These are phyloP conservation scores for Chloebia gouldiae DNA, from an alignment of 2,113 vertebrate species.

Conservation along the genomic window DNA sequence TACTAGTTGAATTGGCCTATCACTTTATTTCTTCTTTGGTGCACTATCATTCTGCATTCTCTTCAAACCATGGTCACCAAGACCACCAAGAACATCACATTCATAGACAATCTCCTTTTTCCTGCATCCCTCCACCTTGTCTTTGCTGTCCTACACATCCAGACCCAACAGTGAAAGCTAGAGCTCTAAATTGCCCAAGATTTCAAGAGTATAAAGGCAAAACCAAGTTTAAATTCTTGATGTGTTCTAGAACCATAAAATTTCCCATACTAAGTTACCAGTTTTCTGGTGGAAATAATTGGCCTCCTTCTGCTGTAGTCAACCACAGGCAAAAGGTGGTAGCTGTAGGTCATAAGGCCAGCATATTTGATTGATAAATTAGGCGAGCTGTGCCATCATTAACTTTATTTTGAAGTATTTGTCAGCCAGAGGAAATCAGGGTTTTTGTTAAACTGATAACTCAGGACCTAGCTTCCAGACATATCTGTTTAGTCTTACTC, in stretches of 20 bases:
- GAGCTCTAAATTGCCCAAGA: not conserved
- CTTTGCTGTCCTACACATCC: not conserved
- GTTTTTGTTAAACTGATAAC: not conserved
- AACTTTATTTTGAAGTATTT: not conserved
- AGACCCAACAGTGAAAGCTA: not conserved
- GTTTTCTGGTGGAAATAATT: not conserved
- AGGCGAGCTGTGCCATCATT: not conserved
- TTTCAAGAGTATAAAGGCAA: not conserved
- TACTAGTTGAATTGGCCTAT: not conserved
- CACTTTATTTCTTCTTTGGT: not conserved
- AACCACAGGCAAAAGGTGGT: not conserved
- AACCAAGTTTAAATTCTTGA: not conserved
- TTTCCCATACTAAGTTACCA: not conserved
- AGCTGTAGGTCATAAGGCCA: not conserved
- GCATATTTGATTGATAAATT: not conserved
- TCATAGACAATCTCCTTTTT: not conserved
- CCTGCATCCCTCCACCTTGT: not conserved
- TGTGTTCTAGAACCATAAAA: not conserved
- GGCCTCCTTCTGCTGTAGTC: not conserved
- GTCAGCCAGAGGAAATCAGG: not conserved
- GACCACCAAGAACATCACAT: not conserved
- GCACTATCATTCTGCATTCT: accelerated
- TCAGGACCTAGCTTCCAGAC: not conserved
- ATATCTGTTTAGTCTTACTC: not conserved
- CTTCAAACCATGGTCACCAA: not conserved